Conservation (phyloP, 2,888 invertebrate species). For the Metacarcinus magister region DNA sequence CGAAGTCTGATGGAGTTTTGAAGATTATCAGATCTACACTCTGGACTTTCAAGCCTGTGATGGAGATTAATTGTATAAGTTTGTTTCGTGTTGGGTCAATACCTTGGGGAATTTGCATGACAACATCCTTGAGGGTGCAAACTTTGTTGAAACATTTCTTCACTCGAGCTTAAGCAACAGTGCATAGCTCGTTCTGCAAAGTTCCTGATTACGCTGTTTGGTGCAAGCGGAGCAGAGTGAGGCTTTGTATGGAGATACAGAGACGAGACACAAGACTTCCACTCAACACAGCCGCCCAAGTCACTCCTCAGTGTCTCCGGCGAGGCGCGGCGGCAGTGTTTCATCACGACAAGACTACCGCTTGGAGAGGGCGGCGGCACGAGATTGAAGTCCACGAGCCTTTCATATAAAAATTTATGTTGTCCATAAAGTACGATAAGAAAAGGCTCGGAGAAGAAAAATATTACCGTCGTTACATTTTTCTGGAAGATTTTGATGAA, state of each 20-base stretch:
- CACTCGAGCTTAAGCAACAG: neutral
- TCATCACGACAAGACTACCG: conserved; percentile 20
- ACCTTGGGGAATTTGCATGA: conserved; percentile 43
- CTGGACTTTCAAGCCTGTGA: conserved; percentile 6
- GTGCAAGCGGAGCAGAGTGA: neutral
- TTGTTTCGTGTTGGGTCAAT: conserved; percentile 19
- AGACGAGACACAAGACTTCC: neutral
- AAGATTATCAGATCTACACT: neutral
- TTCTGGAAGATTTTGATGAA: conserved; percentile 37
- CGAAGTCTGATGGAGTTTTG: neutral
- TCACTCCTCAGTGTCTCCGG: conserved; percentile 5
- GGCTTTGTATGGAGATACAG: conserved; percentile 38
- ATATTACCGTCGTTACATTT: conserved; percentile 37
- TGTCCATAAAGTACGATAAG: conserved; percentile 19
- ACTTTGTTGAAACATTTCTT: conserved; percentile 40
- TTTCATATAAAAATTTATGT: conserved; percentile 44
- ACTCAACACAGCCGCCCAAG: neutral
- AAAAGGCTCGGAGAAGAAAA: conserved; percentile 22
- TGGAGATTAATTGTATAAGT: conserved; percentile 29
- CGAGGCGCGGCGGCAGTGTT: conserved; percentile 10
- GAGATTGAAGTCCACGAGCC: conserved; percentile 44
- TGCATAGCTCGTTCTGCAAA: neutral
- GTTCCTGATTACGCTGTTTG: neutral
- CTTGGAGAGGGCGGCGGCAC: neutral
- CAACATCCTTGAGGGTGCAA: conserved; percentile 29